These are phyloP conservation scores for Lophura nycthemera DNA, from an alignment of 2,113 vertebrate species.

Conservation along the genomic window DNA sequence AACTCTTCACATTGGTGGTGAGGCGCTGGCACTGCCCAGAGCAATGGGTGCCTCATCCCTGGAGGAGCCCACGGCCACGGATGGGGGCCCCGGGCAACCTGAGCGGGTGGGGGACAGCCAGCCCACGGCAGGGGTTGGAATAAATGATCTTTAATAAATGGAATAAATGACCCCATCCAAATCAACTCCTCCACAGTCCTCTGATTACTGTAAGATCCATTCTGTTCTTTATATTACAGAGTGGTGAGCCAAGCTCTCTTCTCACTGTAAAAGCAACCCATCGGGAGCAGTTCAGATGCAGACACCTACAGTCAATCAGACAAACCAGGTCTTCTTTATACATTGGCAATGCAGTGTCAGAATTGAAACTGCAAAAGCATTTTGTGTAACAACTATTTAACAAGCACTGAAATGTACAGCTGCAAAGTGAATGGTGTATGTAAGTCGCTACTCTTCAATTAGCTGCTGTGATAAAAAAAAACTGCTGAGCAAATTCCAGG, in stretches of 20 bases:
- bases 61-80: too few species aligned
- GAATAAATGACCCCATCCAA: too few species aligned
- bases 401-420: background rate
- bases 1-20: too few species aligned
- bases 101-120: too few species aligned
- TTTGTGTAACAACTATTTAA: background rate
- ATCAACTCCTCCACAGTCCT: too few species aligned
- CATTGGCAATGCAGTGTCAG: background rate
- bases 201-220: too few species aligned
- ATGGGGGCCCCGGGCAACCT: too few species aligned
- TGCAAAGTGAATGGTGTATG: background rate
- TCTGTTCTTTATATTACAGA: too few species aligned
- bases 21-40: too few species aligned
- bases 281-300: background rate
- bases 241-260: background rate
- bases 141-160: too few species aligned
- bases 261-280: background rate
- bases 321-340: background rate
- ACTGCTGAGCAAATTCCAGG: background rate
- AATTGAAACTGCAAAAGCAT: background rate
- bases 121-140: too few species aligned
- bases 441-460: background rate
- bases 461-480: background rate
- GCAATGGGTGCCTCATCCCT: too few species aligned
- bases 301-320: background rate